Evolutionary conservation across 2,797 vertebrate genomes (phyloP), one percentile per base, ranked within the genome.

Genomic region (Anniella stebbinsi): DNA sequence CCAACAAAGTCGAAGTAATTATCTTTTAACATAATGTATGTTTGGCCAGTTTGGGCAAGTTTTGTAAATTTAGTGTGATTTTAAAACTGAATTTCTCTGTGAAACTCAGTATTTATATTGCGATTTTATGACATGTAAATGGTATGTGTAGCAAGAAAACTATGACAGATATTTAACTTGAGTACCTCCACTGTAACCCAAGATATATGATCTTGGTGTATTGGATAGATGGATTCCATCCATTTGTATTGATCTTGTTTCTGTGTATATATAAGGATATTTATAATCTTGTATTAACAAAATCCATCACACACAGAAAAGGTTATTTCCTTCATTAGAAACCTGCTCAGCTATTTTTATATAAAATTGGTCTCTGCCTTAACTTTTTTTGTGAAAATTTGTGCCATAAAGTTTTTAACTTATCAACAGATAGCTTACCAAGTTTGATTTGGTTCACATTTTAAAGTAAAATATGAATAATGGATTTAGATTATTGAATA

Each of bases 261-360:
- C 91, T 95, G 90, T 89, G 63, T 85, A 33, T 96, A 82, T 95
- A 95, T 95, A 94, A 95, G 92, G 95, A 89, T 96, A 95, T 96
- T 96, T 96, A 96, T 96, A 95, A 95, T 90, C 93, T 93, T 93
- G 88, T 91, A 95, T 95, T 90, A 91, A 92, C 94, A 93, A 94
- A 96, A 85, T 78, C 91, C 94, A 91, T 67, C 86, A 57, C 72
- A 84, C 72, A 89, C 21, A 73, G 91, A 89, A 95, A 95, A 89
- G 91, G 91, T 94, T 90, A 93, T 95, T 95, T 96, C 94, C 90
- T 95, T 91, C 95, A 95, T 93, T 95, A 95, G 95, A 92, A 95
- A 92, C 92, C 92, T 88, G 87, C 88, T 96, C 96, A 91, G 90
- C 92, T 96, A 94, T 95, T 96, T 97, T 96, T 96, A 95, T 96